Percentiles rank a stretch among this genome's conserved stretches.
phyloP scores from a whole-genome alignment of 2,888 invertebrate genomes.

The Lithosia quadra region DNA sequence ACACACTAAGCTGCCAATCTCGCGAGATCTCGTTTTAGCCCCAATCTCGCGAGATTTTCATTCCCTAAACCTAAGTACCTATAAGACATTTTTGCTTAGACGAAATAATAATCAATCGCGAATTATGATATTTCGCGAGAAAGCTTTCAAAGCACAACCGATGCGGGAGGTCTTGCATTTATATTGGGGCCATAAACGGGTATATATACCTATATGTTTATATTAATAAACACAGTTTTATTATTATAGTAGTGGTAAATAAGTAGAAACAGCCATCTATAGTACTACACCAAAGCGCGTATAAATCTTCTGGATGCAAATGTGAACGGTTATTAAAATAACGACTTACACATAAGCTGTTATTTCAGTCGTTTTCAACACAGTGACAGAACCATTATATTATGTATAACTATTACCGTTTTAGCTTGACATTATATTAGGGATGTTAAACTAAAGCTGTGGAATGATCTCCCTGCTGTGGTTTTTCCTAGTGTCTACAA shows the following conservation, averaged over 20 bases:
- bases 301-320: slow-evolving; percentile 41
- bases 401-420: slow-evolving; percentile 7
- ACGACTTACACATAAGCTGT: slow-evolving; percentile 41
- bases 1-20: too few relatives aligned
- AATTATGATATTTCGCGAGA: slow-evolving; percentile 13
- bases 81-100: neutral
- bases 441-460: neutral
- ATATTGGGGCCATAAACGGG: slow-evolving; percentile 36
- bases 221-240: slow-evolving; percentile 37
- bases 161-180: slow-evolving; percentile 40
- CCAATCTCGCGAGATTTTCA: too few relatives aligned
- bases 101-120: slow-evolving; percentile 5
- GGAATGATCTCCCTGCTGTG: too few relatives aligned
- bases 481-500: too few relatives aligned
- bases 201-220: slow-evolving; percentile 25
- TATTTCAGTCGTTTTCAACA: slow-evolving; percentile 34
- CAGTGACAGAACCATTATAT: slow-evolving; percentile 8
- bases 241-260: slow-evolving; percentile 37
- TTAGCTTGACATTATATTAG: neutral
- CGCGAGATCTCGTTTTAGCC: too few relatives aligned
- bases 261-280: slow-evolving; percentile 24
- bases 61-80: too few relatives aligned
- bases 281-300: slow-evolving; percentile 28
- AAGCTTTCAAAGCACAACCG: neutral
- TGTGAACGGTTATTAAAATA: slow-evolving; percentile 45